These are phyloP conservation scores for Drosophila eugracilis DNA, from an alignment of 1,140 invertebrate species.

Conservation along the genomic window DNA sequence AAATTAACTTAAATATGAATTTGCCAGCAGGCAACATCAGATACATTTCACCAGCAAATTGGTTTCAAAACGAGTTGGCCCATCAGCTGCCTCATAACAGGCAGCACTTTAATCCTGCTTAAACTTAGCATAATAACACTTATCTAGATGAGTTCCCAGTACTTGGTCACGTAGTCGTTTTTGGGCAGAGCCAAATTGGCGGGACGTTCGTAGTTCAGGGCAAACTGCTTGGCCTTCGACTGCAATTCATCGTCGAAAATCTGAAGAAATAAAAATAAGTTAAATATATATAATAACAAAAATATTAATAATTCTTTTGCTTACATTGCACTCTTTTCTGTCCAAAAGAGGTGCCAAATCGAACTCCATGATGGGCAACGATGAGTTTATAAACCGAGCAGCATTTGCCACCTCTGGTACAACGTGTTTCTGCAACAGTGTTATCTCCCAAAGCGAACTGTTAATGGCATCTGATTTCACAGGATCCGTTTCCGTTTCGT, in stretches of 20 bases:
- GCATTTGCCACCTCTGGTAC: constrained; percentile 89
- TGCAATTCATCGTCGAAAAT: constrained; percentile 88
- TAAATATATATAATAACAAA: constrained; percentile 1
- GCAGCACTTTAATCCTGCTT: constrained; percentile 38
- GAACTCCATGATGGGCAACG: constrained; percentile 89
- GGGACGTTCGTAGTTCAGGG: constrained; percentile 88
- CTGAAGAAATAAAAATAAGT: constrained; percentile 69
- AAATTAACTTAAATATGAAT: background rate
- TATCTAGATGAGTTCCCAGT: constrained; percentile 56
- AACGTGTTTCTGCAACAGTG: constrained; percentile 90
- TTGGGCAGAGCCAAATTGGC: constrained; percentile 50
- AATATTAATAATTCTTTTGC: constrained; percentile 22
- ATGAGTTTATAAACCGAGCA: constrained; percentile 89
- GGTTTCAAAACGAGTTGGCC: constrained; percentile 48
- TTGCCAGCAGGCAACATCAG: constrained; percentile 9
- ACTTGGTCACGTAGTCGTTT: constrained; percentile 53
- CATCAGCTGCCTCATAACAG: constrained; percentile 20
- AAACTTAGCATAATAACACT: background rate
- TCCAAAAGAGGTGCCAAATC: constrained; percentile 88
- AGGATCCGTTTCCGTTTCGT: constrained; percentile 92
- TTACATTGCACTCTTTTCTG: constrained; percentile 86
- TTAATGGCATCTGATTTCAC: constrained; percentile 91
- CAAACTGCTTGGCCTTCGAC: constrained; percentile 87
- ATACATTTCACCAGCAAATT: constrained; percentile 35
- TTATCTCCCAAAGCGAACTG: constrained; percentile 97